These are phyloP conservation scores for Cheiracanthium punctorium DNA, from an alignment of 2,888 invertebrate genomes.

Conservation along the genomic window DNA sequence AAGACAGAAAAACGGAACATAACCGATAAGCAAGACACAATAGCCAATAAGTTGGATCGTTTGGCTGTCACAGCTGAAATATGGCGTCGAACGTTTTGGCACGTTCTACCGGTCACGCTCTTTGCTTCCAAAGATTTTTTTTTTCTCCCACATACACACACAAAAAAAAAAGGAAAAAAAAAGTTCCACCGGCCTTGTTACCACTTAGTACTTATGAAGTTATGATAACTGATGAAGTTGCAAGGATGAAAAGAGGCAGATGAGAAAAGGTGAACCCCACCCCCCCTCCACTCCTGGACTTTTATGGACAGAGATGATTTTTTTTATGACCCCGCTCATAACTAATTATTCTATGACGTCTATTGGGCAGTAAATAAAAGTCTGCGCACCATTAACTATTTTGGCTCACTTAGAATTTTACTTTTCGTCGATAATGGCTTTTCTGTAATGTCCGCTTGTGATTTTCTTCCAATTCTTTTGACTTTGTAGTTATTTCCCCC, in stretches of 20 bases:
- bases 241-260: conserved; percentile 37
- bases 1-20: background rate
- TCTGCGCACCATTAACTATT: conserved; percentile 13
- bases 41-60: conserved; percentile 67
- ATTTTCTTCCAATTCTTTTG: background rate
- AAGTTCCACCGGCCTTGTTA: conserved; percentile 31
- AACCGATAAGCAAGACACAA: conserved; percentile 65
- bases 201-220: conserved; percentile 64
- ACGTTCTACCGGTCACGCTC: conserved; percentile 65
- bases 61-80: conserved; percentile 66
- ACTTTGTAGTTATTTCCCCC: background rate
- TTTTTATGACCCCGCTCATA: conserved; percentile 15
- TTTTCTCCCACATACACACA: background rate
- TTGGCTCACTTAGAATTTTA: background rate
- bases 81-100: conserved; percentile 66
- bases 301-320: conserved; percentile 31
- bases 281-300: background rate
- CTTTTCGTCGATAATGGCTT: conserved; percentile 16
- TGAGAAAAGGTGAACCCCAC: conserved; percentile 6
- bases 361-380: conserved; percentile 1
- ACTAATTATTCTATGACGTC: conserved; percentile 37
- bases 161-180: conserved; percentile 41
- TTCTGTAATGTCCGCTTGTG: background rate
- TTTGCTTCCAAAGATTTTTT: conserved; percentile 44
- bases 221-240: conserved; percentile 65